A percentile compares a stretch with the other conserved stretches of the same genome.
These are phyloP conservation scores for Solenodon paradoxus DNA, from an alignment of 2,113 vertebrate genomes.

Conservation along the genomic window DNA sequence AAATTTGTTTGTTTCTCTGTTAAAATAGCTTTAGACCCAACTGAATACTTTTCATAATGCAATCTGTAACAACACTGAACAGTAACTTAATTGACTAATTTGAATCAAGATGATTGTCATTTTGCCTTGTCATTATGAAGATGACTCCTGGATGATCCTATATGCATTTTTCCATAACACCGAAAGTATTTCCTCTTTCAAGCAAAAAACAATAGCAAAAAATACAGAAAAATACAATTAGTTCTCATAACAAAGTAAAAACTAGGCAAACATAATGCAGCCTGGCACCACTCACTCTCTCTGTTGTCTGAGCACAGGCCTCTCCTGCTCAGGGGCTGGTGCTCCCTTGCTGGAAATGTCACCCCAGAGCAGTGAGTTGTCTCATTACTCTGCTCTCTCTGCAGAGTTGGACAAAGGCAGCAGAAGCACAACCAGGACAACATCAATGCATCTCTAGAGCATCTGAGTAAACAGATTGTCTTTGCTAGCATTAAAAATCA, in stretches of 20 bases:
- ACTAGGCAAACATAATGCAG: neutral
- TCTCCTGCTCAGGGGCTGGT: rapidly evolving
- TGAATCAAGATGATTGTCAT: neutral
- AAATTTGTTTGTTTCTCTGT: neutral
- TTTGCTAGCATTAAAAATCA: neutral
- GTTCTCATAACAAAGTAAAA: no score
- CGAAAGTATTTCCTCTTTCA: neutral
- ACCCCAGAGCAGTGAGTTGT: rapidly evolving
- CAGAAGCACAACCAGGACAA: neutral
- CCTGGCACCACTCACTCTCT: rapidly evolving
- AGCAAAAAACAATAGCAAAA: neutral
- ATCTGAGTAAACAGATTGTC: neutral
- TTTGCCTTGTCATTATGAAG: neutral
- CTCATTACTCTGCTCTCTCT: no score
- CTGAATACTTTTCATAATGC: neutral
- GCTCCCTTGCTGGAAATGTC: no score
- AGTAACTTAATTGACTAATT: neutral
- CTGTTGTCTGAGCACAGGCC: rapidly evolving
- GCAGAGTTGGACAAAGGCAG: neutral
- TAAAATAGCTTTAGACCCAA: neutral
- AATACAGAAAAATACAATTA: neutral
- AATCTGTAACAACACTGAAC: neutral
- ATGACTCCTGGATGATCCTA: no score
- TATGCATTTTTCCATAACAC: neutral
- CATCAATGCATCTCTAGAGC: neutral